phyloP scores from a whole-genome alignment of 2,797 vertebrate species.

The Neomorphus geoffroyi region DNA sequence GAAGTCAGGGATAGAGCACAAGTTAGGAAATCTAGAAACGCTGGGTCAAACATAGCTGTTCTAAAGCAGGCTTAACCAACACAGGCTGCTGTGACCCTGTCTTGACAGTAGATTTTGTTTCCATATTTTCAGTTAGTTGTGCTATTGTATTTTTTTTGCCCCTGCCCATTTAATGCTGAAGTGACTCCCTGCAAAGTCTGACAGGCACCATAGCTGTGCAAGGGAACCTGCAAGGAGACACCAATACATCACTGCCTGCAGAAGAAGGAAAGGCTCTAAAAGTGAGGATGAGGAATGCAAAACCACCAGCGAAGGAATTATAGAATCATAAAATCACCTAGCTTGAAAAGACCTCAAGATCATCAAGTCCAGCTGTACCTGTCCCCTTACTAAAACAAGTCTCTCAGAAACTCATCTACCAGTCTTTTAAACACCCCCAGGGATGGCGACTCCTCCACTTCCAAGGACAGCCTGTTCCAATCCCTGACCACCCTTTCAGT shows the following conservation, averaged over 20 bases:
- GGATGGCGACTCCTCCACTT: too few relatives aligned
- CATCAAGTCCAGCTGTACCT: too few relatives aligned
- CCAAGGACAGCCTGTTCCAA: too few relatives aligned
- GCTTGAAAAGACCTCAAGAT: too few relatives aligned
- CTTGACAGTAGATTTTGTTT: not conserved
- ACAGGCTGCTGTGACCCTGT: not conserved
- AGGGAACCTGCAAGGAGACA: not conserved
- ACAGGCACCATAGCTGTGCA: not conserved
- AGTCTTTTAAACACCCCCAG: too few relatives aligned
- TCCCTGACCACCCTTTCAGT: too few relatives aligned
- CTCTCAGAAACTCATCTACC: too few relatives aligned
- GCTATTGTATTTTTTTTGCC: not conserved
- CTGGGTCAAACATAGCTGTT: not conserved
- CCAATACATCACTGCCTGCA: not conserved
- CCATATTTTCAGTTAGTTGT: not conserved
- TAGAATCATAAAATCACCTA: too few relatives aligned
- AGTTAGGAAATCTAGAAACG: not conserved
- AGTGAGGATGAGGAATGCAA: not conserved
- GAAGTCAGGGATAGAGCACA: not conserved
- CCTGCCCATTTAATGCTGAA: not conserved
- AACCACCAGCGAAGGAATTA: not conserved
- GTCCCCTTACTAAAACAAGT: too few relatives aligned
- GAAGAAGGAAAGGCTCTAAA: not conserved
- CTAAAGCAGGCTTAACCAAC: not conserved
- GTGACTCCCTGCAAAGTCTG: not conserved